phyloP scores from a whole-genome alignment of 2,888 invertebrate species.

The Trissonchulus sp. region DNA sequence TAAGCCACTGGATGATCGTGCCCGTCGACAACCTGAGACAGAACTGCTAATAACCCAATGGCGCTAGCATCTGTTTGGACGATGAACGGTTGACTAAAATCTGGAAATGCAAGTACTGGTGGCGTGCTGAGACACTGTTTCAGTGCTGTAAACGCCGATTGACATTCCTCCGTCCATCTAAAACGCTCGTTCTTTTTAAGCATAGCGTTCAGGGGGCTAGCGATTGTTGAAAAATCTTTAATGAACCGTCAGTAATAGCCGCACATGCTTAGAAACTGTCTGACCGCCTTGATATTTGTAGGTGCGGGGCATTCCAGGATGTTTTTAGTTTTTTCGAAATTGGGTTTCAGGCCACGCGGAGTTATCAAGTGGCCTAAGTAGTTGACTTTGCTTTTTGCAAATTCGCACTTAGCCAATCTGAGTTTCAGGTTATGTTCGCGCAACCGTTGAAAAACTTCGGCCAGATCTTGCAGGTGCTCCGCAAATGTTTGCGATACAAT shows the following conservation, averaged over 20 bases:
- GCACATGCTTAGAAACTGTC: not conserved
- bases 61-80: not conserved
- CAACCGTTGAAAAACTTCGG: slow-evolving; percentile 21
- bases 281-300: not conserved
- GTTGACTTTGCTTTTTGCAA: not conserved
- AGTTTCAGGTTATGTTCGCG: not conserved
- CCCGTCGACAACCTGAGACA: slow-evolving; percentile 3
- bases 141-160: not conserved
- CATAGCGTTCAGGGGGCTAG: not conserved
- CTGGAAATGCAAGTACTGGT: not conserved
- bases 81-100: not conserved
- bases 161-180: slow-evolving; percentile 2
- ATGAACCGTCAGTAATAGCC: not conserved
- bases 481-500: not conserved
- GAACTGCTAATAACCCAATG: not conserved
- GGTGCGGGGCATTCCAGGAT: not conserved
- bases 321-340: not conserved
- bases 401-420: slow-evolving; percentile 8
- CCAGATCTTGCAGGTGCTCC: slow-evolving; percentile 9
- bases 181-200: too few species aligned
- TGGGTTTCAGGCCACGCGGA: too few species aligned
- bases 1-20: not conserved
- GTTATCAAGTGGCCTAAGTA: too few species aligned
- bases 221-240: slow-evolving; percentile 1
- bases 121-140: not conserved